phyloP scores from a whole-genome alignment of 2,888 invertebrate species.

The Lampropteryx suffumata region DNA sequence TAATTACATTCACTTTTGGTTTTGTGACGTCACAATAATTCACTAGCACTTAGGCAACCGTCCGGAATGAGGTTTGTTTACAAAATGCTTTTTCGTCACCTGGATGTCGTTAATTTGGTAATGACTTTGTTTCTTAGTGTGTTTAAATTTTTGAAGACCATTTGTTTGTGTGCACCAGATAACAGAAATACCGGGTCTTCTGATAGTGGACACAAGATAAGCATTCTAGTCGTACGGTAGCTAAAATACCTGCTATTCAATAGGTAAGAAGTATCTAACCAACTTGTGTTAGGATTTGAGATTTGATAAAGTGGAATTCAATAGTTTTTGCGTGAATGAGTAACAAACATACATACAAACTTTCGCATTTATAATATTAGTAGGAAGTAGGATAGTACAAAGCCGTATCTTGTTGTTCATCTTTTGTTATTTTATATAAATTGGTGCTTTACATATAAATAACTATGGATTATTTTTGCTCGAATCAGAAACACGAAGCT shows the following conservation, averaged over 20 bases:
- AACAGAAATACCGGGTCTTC: constrained; percentile 73
- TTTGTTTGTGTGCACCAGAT: constrained; percentile 69
- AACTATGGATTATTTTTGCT: too few species aligned
- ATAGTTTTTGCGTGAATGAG: too few species aligned
- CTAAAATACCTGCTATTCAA: constrained; percentile 64
- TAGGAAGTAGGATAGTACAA: too few species aligned
- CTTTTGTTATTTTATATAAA: too few species aligned
- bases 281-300: too few species aligned
- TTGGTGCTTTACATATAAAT: too few species aligned
- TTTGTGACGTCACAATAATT: constrained; percentile 38
- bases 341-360: too few species aligned
- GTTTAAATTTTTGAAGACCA: constrained; percentile 55
- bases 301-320: too few species aligned
- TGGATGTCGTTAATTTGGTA: constrained; percentile 78
- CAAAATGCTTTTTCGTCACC: constrained; percentile 79
- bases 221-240: constrained; percentile 70
- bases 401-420: too few species aligned
- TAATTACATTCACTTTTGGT: constrained; percentile 17
- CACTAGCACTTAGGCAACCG: constrained; percentile 62
- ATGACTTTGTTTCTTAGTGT: constrained; percentile 73
- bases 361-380: too few species aligned
- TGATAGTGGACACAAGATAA: constrained; percentile 75
- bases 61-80: constrained; percentile 70
- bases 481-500: too few species aligned
- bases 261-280: not conserved